Conservation (phyloP, 2,888 invertebrate genomes). For the Nomada hirtipes region DNA sequence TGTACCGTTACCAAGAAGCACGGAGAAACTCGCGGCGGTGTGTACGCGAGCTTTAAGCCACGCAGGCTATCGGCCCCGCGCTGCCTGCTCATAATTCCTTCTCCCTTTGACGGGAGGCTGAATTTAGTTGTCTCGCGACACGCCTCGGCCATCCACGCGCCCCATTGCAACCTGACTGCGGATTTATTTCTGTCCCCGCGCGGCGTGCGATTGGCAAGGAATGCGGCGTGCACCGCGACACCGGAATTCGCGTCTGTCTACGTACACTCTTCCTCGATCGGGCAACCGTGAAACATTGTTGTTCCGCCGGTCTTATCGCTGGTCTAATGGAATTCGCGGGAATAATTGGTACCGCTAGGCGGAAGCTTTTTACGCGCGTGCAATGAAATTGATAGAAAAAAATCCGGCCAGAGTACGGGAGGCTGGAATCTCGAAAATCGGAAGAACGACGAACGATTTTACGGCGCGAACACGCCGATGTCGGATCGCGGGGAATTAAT, state of each 20-base stretch:
- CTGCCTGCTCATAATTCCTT: slow-evolving; percentile 36
- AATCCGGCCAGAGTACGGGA: background rate
- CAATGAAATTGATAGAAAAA: background rate
- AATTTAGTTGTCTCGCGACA: slow-evolving; percentile 61
- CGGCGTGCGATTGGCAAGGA: slow-evolving; percentile 22
- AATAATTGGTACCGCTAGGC: background rate
- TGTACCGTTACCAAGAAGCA: slow-evolving; percentile 65
- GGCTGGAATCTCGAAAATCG: slow-evolving; percentile 46
- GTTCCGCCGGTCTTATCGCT: background rate
- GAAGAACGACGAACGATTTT: slow-evolving; percentile 22
- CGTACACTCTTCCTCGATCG: background rate
- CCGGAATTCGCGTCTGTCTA: slow-evolving; percentile 45
- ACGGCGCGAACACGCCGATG: background rate
- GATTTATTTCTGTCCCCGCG: slow-evolving; percentile 52
- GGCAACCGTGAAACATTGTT: background rate
- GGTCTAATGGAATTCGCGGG: background rate
- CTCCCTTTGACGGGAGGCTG: slow-evolving; percentile 50
- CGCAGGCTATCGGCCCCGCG: slow-evolving; percentile 21
- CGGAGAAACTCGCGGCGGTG: slow-evolving; percentile 37
- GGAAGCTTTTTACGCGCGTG: background rate
- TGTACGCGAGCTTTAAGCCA: slow-evolving; percentile 24
- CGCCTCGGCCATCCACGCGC: slow-evolving; percentile 32
- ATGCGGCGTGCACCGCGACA: slow-evolving; percentile 17
- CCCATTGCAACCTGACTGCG: slow-evolving; percentile 23
- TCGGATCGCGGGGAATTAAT: slow-evolving; percentile 59